Evolutionary conservation across 2,888 invertebrate species (phyloP), one percentile per base, ranked within the genome.

Genomic region (Conchocele bisecta): DNA sequence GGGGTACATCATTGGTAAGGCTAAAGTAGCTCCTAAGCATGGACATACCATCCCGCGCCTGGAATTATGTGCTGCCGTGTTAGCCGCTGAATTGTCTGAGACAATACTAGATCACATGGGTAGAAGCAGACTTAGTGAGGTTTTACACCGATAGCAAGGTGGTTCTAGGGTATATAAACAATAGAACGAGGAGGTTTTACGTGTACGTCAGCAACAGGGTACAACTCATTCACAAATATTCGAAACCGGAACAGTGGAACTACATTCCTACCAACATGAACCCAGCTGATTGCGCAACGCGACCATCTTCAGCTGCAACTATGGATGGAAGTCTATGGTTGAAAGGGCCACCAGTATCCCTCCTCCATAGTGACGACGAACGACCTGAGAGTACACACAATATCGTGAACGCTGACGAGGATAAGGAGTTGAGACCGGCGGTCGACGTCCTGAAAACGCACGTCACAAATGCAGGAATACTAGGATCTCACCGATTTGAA

Each of bases 141-240:
- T 82, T 70, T 37, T 79, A 59, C 56, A 77, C 57, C 13, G 79
- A 79, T 17, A 77, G 79, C 44, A 58, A 46, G 31, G 70, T 79
- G 4, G 67, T 75, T 13, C 53, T 74, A 1, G 77, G 75, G 2
- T 79, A 79, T 37, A 50, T 79, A 11, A 17, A 51, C 31, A 82
- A 75, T 33, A 11, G 53, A 20, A 56, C 51, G 0, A 37, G 70
- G 22, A 28, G 80, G 33, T 83, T 80, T 42, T 75, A 78, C 54
- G 31, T 33, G 1, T 79, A 82, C 37, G 74, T 82, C 7, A 41
- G 41, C 9, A 78, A 78, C 46, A 54, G 77, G 15, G 67, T 80
- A n/a, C 29, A 39, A 2, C 58, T 46, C 11, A 76, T 81, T 3
- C 28, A 50, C 0, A 31, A 57, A 28, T 17, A 39, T 11, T 48